Conservation (phyloP, 2,113 vertebrate genomes). For the Pygoscelis antarcticus region DNA sequence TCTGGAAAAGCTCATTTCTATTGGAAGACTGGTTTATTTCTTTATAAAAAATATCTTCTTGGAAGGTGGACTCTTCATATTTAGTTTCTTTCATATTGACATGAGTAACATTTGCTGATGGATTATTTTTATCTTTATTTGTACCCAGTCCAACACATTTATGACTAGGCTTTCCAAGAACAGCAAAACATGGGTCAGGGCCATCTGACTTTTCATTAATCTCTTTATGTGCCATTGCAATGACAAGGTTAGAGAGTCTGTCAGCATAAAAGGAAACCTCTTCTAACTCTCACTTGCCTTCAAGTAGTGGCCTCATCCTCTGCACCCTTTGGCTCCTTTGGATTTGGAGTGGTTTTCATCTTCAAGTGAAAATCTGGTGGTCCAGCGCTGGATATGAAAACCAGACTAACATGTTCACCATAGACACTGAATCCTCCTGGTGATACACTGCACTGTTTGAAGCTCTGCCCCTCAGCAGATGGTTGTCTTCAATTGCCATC, state of each 20-base stretch:
- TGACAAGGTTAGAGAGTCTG: conserved; percentile 60
- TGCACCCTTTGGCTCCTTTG: neutral
- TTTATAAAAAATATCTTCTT: conserved; percentile 55
- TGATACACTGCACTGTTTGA: neutral
- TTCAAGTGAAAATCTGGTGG: neutral
- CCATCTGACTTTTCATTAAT: conserved; percentile 59
- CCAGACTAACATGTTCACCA: neutral
- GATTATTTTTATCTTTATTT: conserved; percentile 19
- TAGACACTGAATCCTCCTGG: neutral
- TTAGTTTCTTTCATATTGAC: neutral
- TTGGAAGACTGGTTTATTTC: conserved; percentile 40
- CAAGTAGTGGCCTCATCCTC: neutral
- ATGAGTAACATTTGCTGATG: conserved; percentile 20
- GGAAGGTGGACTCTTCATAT: neutral
- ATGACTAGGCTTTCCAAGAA: conserved; percentile 22
- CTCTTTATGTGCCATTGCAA: conserved; percentile 54
- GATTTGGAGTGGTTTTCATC: neutral
- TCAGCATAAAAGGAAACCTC: neutral
- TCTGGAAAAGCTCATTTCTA: neutral
- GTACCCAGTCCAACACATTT: conserved; percentile 43
- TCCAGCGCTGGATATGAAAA: neutral
- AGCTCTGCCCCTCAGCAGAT: neutral
- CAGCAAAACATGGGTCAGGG: neutral
- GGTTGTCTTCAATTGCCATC: neutral
- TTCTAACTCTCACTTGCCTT: neutral